Evolutionary conservation across 2,113 vertebrate species (phyloP).

Genomic region (Rhegmatorhina hoffmannsi): DNA sequence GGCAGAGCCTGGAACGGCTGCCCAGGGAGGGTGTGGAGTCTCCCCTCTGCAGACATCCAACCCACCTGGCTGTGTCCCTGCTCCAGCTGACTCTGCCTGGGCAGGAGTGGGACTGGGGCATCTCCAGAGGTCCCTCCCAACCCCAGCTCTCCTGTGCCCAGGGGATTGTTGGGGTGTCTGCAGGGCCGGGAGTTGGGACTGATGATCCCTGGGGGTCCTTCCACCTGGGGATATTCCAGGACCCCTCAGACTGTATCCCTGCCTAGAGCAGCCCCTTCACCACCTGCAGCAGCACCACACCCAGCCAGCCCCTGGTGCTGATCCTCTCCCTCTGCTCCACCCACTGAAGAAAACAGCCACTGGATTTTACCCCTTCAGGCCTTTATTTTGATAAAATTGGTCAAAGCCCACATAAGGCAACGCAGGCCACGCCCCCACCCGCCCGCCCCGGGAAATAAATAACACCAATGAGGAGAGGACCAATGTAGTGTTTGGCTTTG

Average conservation of each 20-base stretch:
- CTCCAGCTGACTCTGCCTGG: background rate
- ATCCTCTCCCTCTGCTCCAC: background rate
- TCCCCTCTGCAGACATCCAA: background rate
- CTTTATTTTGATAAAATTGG: slow-evolving; percentile 67
- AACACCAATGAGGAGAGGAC: slow-evolving; percentile 58
- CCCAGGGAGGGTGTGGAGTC: background rate
- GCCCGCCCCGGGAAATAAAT: slow-evolving; percentile 23
- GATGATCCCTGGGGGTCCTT: background rate
- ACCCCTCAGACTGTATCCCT: too few relatives aligned
- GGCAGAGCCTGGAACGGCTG: background rate
- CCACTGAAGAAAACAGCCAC: slow-evolving; percentile 1
- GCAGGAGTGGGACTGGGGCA: background rate
- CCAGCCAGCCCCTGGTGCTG: too few relatives aligned
- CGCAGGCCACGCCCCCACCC: slow-evolving; percentile 45
- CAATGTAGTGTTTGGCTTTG: slow-evolving; percentile 68
- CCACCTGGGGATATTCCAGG: background rate
- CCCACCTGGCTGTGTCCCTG: background rate
- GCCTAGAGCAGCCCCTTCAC: too few relatives aligned
- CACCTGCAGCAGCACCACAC: too few relatives aligned
- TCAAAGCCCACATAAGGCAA: slow-evolving; percentile 68
- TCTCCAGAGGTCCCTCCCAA: background rate
- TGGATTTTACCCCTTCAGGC: slow-evolving; percentile 26
- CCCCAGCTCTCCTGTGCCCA: rapidly evolving
- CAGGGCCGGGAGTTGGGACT: background rate
- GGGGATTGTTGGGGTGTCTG: background rate